Conservation (phyloP, 2,888 invertebrate genomes). For the Lasioglossum oenotherae region DNA sequence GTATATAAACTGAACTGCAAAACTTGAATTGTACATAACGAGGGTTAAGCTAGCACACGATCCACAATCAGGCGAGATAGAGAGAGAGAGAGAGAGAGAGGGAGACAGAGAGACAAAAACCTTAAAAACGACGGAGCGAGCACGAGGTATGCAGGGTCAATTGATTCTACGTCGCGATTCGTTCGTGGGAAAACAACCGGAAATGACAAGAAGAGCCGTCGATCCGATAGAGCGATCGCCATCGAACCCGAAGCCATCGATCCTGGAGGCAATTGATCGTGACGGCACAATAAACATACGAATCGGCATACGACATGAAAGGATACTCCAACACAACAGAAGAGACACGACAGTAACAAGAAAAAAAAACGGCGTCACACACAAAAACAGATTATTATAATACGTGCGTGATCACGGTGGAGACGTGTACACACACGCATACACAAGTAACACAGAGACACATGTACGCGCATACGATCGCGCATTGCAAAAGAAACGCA, state of each 20-base stretch:
- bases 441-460: neutral
- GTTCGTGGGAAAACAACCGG: slow-evolving; percentile 8
- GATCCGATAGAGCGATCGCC: slow-evolving; percentile 19
- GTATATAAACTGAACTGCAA: slow-evolving; percentile 80
- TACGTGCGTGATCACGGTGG: neutral
- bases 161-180: slow-evolving; percentile 61
- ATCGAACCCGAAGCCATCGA: slow-evolving; percentile 48
- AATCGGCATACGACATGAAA: slow-evolving; percentile 37
- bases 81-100: no score
- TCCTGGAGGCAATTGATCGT: slow-evolving; percentile 76
- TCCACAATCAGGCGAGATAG: slow-evolving; percentile 77
- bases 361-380: neutral
- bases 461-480: neutral
- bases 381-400: neutral
- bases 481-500: neutral
- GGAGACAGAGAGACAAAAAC: slow-evolving; percentile 51
- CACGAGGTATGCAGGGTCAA: slow-evolving; percentile 60
- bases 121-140: slow-evolving; percentile 45
- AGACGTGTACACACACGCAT: neutral
- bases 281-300: slow-evolving; percentile 71
- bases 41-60: slow-evolving; percentile 80
- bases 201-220: slow-evolving; percentile 6
- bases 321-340: neutral
- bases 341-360: neutral
- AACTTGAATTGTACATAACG: slow-evolving; percentile 82